A percentile compares a stretch with the other conserved stretches of the same genome.
Evolutionary conservation across 1,140 invertebrate species (phyloP).

Genomic region (Doryteuthis pealeii): DNA sequence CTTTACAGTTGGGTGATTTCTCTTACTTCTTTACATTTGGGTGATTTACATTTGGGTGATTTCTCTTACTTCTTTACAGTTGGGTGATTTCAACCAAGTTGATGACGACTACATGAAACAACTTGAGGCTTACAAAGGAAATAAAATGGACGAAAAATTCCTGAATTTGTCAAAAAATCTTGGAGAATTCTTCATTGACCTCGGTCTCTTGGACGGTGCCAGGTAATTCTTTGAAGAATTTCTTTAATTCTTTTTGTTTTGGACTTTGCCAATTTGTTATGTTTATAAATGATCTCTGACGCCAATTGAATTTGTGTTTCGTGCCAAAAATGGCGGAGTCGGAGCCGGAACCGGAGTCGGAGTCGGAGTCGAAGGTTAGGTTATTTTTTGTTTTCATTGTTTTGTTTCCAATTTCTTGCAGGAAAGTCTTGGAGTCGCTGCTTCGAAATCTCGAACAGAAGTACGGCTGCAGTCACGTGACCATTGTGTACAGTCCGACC

Average conservation of each 20-base stretch:
- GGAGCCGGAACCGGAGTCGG: no score
- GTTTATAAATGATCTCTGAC: no score
- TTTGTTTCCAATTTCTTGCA: conserved; percentile 12
- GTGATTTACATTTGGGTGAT: conserved; percentile 38
- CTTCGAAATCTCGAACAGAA: conserved; percentile 30
- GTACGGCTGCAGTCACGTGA: conserved; percentile 26
- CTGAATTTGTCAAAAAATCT: conserved; percentile 21
- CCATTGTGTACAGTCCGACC: conserved; percentile 29
- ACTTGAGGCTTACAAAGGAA: conserved; percentile 20
- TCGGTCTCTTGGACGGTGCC: conserved; percentile 33
- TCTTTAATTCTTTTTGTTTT: background rate
- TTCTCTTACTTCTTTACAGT: conserved; percentile 25
- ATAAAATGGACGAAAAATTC: conserved; percentile 17
- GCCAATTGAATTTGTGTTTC: no score
- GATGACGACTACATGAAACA: conserved; percentile 30
- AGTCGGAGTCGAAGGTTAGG: no score
- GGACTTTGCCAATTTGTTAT: no score
- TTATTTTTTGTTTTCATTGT: no score
- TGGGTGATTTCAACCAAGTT: conserved; percentile 33
- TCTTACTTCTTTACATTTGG: background rate
- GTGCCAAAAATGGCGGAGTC: no score
- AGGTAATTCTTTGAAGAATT: conserved; percentile 20
- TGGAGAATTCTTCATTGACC: conserved; percentile 33
- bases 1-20: no score
- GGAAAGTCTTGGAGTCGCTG: conserved; percentile 33